Percentiles rank a stretch among this genome's conserved stretches.
Conservation (phyloP, 2,797 vertebrate genomes). For the Pempheris klunzingeri region DNA sequence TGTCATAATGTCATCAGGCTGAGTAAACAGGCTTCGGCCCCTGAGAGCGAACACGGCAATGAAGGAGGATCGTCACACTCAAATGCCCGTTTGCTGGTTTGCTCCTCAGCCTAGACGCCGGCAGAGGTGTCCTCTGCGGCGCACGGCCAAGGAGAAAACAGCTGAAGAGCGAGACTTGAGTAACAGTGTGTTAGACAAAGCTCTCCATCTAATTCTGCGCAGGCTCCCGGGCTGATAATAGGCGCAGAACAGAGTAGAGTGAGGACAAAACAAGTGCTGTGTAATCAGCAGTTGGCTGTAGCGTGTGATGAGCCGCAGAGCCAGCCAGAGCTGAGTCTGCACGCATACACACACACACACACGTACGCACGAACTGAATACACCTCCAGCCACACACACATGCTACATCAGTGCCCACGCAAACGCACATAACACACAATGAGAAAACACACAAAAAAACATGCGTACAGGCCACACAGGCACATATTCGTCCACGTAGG, state of each 20-base stretch:
- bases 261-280: conserved; percentile 78
- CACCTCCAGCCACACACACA: conserved; percentile 11
- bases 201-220: conserved; percentile 50
- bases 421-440: not conserved
- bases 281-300: conserved; percentile 75
- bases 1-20: conserved; percentile 65
- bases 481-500: conserved; percentile 2
- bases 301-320: conserved; percentile 66
- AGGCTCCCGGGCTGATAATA: conserved; percentile 64
- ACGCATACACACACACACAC: conserved; percentile 13
- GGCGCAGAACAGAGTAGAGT: conserved; percentile 61
- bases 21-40: conserved; percentile 63
- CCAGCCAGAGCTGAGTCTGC: conserved; percentile 59
- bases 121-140: conserved; percentile 46
- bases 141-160: conserved; percentile 34
- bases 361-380: not conserved
- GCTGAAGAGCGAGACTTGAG: conserved; percentile 52
- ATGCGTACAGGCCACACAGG: not conserved
- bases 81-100: conserved; percentile 10
- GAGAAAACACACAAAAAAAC: conserved; percentile 14
- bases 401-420: not conserved
- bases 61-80: conserved; percentile 14
- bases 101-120: conserved; percentile 2
- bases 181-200: conserved; percentile 57
- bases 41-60: conserved; percentile 36